Conservation (phyloP, 2,888 invertebrate species). For the Gymnoscelis rufifasciata region DNA sequence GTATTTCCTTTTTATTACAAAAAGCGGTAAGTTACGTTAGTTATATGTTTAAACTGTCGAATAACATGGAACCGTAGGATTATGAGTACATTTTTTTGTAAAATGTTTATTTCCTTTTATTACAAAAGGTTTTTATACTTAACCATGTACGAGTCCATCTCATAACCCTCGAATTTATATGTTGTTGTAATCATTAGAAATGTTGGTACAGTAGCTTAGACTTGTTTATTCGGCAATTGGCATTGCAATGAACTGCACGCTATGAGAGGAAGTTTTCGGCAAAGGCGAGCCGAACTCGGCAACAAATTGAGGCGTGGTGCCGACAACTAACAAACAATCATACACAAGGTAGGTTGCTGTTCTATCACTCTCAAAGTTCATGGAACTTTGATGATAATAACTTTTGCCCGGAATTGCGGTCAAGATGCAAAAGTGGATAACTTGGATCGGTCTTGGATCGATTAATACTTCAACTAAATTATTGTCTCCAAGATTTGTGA, state of each 20-base stretch:
- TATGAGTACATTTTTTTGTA: no score
- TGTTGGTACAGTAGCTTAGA: constrained; percentile 55
- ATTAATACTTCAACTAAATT: constrained; percentile 20
- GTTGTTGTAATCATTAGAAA: not conserved
- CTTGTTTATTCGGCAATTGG: constrained; percentile 69
- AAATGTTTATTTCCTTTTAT: no score
- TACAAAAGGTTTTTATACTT: no score
- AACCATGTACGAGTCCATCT: no score
- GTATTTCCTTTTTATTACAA: no score
- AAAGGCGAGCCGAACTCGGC: constrained; percentile 58
- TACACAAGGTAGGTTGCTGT: constrained; percentile 59
- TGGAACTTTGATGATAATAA: constrained; percentile 48
- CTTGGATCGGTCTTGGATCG: constrained; percentile 25
- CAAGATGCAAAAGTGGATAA: constrained; percentile 41
- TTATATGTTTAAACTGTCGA: no score
- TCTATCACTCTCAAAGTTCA: constrained; percentile 51
- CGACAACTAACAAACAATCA: constrained; percentile 67
- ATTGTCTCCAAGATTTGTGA: no score
- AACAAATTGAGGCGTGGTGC: constrained; percentile 63
- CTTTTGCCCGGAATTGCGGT: constrained; percentile 55
- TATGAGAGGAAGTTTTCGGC: constrained; percentile 54
- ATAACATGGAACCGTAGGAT: no score
- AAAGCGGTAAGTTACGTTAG: no score
- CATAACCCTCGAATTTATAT: no score
- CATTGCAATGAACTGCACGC: constrained; percentile 59